Evolutionary conservation across 1,140 invertebrate species (phyloP).

Genomic region (Rhyzopertha dominica): DNA sequence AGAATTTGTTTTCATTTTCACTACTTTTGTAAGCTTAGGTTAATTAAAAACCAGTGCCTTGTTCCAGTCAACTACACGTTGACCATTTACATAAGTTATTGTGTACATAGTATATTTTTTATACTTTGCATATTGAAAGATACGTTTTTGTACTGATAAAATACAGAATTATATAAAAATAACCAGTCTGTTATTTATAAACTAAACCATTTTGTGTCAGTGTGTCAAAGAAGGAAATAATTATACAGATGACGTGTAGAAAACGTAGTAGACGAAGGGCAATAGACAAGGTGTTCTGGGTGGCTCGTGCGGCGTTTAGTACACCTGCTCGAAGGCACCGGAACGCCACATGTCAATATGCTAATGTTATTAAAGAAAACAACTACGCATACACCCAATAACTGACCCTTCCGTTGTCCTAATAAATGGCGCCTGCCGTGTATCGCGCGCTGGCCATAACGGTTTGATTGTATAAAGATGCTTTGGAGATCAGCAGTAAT

Average conservation of each 20-base stretch:
- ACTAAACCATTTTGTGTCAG: background rate
- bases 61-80: background rate
- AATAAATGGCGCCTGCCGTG: too few relatives aligned
- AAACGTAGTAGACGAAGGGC: background rate
- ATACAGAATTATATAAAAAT: background rate
- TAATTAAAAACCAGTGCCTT: slow-evolving; percentile 1
- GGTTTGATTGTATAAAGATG: too few relatives aligned
- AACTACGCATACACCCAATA: too few relatives aligned
- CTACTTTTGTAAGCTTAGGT: too few relatives aligned
- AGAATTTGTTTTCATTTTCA: too few relatives aligned
- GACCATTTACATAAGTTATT: background rate
- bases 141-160: background rate
- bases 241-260: background rate
- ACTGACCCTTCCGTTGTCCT: too few relatives aligned
- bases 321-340: slow-evolving; percentile 11
- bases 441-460: too few relatives aligned
- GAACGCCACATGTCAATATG: slow-evolving; percentile 11
- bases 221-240: background rate
- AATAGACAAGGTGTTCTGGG: slow-evolving; percentile 7
- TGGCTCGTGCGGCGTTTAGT: slow-evolving; percentile 3
- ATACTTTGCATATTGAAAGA: background rate
- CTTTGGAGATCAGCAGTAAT: too few relatives aligned
- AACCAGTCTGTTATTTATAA: background rate
- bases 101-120: background rate
- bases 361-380: slow-evolving; percentile 11